These are phyloP conservation scores for Archilochus colubris DNA, from an alignment of 2,113 vertebrate genomes.

Conservation along the genomic window DNA sequence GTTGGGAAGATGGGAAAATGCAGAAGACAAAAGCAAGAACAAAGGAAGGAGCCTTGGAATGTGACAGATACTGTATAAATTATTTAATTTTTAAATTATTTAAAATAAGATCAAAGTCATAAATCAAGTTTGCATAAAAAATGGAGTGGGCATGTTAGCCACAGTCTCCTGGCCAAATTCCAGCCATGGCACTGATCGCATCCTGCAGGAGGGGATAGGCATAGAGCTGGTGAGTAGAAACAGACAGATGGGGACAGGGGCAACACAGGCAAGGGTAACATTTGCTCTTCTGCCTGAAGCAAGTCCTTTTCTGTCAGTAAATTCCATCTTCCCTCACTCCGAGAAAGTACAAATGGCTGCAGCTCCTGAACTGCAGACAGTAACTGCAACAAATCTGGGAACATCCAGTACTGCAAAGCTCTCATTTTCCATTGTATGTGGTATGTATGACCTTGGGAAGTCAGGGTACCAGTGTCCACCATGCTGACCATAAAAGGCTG, in stretches of 20 bases:
- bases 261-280: not conserved
- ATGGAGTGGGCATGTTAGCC: constrained; percentile 13
- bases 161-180: not conserved
- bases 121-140: constrained; percentile 61
- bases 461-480: not conserved
- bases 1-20: not conserved
- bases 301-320: not conserved
- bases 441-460: not conserved
- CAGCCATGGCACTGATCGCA: not conserved
- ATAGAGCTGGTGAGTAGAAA: not conserved
- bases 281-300: not conserved
- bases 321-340: not conserved
- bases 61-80: constrained; percentile 46
- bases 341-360: not conserved
- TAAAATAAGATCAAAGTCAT: constrained; percentile 56
- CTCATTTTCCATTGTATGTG: not conserved
- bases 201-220: not conserved
- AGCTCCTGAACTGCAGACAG: not conserved
- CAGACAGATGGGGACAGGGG: not conserved
- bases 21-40: constrained; percentile 19
- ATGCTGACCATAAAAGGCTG: not conserved
- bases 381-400: not conserved
- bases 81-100: constrained; percentile 64
- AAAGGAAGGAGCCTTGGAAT: constrained; percentile 32
- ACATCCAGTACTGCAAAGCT: not conserved